Evolutionary conservation across 2,113 vertebrate genomes (phyloP).

Genomic region (Python bivittatus): DNA sequence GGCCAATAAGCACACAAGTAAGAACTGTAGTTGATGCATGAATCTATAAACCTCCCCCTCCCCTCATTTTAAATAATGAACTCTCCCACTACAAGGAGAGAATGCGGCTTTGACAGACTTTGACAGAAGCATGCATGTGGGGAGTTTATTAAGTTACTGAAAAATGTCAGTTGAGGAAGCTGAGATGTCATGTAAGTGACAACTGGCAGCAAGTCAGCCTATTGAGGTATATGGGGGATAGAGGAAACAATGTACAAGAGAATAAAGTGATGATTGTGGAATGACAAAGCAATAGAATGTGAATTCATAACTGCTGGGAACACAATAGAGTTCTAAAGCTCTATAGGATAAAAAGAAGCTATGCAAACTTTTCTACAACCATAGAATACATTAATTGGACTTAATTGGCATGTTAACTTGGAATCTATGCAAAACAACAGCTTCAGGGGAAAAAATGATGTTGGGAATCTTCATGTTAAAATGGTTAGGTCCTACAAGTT

Average conservation of each 20-base stretch:
- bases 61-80: background rate
- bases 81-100: background rate
- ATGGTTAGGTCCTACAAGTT: background rate
- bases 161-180: slow-evolving; percentile 26
- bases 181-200: slow-evolving; percentile 1
- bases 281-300: background rate
- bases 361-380: background rate
- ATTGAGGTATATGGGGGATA: background rate
- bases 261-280: background rate
- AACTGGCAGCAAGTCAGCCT: background rate
- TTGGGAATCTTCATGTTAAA: background rate
- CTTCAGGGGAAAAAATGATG: background rate
- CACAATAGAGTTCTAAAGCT: background rate
- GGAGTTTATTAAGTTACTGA: slow-evolving; percentile 26
- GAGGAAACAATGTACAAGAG: background rate
- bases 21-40: background rate
- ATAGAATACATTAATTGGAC: slow-evolving; percentile 1
- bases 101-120: slow-evolving; percentile 29
- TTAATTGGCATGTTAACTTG: background rate
- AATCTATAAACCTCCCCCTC: background rate
- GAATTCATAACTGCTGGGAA: background rate
- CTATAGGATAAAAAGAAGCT: background rate
- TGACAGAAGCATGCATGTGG: slow-evolving; percentile 17
- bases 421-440: background rate
- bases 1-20: slow-evolving; percentile 4